Base-by-base conservation (phyloP, 2,797 vertebrate species). In the Rachycentron canadum region DNA sequence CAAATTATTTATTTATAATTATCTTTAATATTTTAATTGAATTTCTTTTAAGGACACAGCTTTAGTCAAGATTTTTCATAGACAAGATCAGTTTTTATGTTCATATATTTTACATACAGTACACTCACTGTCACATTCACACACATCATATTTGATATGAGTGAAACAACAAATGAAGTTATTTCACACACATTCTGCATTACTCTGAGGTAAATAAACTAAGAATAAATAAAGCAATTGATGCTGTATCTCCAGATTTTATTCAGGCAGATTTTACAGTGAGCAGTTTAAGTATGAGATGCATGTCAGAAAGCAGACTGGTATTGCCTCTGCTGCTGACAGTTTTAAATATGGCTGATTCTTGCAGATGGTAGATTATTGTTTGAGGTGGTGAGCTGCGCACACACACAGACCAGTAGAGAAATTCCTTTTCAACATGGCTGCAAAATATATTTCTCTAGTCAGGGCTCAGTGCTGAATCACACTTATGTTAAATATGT, bases 371-470 rank as follows among this genome's bases (percentile, higher is more conserved):
- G 50, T 53, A n/a, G n/a, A 28, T 52, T 52, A 25, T 21, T 25
- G 50, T 40, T 14, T 43, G 25, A 50, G 32, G 10, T 41, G 66
- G 40, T 50, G 16, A n/a, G 28, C 38, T 41, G 58, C 36, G 38
- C 41, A 45, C 25, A 49, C 41, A 45, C 34, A 57, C 41, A 58
- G 30, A 55, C 13, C 57, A 38, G 23, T 30, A 9, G 14, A 53
- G 3, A 8, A 19, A 61, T 38, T 52, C 16, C 23, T 41, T 13
- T 64, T 41, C 19, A 19, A 25, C 61, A 9, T 4, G 2, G 13
- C 45, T 66, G 21, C 25, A 66, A 57, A 65, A 59, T 66, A 28
- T 62, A 26, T 43, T 36, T 63, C 70, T 58, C 19, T 8, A 57
- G 21, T 19, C 43, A 26, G 59, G 4, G 7, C 56, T 41, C 36